These are phyloP conservation scores for Cisticola juncidis DNA, from an alignment of 2,113 vertebrate genomes.

Conservation along the genomic window DNA sequence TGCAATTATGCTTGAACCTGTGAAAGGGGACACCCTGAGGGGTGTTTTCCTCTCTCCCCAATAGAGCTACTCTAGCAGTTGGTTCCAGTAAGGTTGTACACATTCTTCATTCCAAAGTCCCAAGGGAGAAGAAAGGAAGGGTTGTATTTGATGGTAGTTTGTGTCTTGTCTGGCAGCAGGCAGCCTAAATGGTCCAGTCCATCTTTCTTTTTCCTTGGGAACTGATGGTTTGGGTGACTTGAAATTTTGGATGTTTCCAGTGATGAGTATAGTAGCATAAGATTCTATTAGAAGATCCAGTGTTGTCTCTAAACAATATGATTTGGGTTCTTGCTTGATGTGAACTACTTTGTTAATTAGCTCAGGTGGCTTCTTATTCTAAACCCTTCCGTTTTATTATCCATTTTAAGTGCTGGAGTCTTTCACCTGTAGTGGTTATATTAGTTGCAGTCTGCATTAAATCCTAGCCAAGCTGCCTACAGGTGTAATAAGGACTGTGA, in stretches of 20 bases:
- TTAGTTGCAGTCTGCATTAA: neutral
- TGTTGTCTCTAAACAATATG: neutral
- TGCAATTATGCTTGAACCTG: neutral
- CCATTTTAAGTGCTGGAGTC: neutral
- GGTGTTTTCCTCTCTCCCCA: neutral
- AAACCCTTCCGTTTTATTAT: neutral
- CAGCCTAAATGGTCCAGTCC: neutral
- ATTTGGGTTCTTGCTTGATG: neutral
- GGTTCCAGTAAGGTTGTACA: neutral
- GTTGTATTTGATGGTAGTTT: neutral
- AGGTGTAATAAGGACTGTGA: neutral
- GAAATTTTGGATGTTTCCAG: neutral
- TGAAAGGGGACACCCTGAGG: fast-evolving
- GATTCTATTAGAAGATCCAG: neutral
- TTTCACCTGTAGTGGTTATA: neutral
- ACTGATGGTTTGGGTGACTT: neutral
- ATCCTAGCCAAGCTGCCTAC: neutral
- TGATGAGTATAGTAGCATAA: neutral
- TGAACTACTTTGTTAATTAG: neutral
- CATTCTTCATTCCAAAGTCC: neutral
- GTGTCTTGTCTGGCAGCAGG: neutral
- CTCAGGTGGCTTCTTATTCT: neutral
- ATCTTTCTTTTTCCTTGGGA: neutral
- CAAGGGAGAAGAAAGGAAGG: neutral
- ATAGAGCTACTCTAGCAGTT: neutral